A percentile compares a stretch with the other conserved stretches of the same genome.
These are phyloP conservation scores for Heterodera carotae DNA, from an alignment of 1,140 invertebrate species.

Conservation along the genomic window DNA sequence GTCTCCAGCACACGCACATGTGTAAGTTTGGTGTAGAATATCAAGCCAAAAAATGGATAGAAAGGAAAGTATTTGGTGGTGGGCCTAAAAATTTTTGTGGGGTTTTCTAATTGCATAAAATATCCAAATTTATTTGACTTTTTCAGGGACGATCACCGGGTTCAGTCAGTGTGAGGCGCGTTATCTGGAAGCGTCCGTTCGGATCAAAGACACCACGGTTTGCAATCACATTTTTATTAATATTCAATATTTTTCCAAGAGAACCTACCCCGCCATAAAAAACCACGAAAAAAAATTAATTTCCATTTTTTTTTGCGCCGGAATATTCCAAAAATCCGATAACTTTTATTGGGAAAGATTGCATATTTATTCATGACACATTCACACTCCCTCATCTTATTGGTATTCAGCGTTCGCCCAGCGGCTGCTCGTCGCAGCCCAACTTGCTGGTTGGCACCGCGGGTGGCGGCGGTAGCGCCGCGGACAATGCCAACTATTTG, in stretches of 20 bases:
- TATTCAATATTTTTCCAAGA: no score
- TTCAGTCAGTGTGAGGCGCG: slow-evolving; percentile 62
- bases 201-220: slow-evolving; percentile 50
- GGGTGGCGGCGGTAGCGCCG: slow-evolving; percentile 19
- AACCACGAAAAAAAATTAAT: no score
- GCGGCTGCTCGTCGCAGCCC: slow-evolving; percentile 1
- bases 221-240: no score
- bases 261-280: no score
- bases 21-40: slow-evolving; percentile 31
- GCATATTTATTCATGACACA: no score
- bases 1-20: slow-evolving; percentile 53
- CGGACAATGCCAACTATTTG: slow-evolving; percentile 31
- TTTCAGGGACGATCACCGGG: slow-evolving; percentile 54
- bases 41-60: no score
- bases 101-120: not conserved
- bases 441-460: not conserved
- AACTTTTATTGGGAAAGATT: no score
- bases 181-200: slow-evolving; percentile 62
- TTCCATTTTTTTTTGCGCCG: no score
- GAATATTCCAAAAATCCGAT: no score
- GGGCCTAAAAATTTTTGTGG: no score
- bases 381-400: no score
- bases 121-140: slow-evolving; percentile 35
- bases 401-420: slow-evolving; percentile 31
- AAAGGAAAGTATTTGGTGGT: no score